Evolutionary conservation across 2,113 vertebrate genomes (phyloP).

Genomic region (Pseudonaja textilis): DNA sequence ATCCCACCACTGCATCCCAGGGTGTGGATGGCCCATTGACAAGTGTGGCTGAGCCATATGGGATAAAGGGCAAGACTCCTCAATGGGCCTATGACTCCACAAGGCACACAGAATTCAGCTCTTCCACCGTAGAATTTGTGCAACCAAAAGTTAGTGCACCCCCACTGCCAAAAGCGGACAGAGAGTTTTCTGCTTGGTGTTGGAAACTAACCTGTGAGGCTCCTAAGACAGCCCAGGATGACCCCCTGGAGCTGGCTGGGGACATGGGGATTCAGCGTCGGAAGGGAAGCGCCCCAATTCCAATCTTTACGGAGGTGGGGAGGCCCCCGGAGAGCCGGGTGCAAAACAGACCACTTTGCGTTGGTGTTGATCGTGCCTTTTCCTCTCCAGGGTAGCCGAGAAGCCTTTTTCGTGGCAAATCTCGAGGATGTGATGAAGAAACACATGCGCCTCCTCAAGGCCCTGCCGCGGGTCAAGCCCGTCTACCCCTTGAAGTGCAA

Average conservation of each 20-base stretch:
- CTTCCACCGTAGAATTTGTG: neutral
- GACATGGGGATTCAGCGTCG: neutral
- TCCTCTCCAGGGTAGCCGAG: constrained; percentile 48
- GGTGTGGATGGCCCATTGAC: neutral
- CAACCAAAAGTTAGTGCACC: neutral
- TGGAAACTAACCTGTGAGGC: neutral
- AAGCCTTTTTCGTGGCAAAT: constrained; percentile 76
- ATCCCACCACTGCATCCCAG: too few relatives aligned
- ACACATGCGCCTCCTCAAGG: constrained; percentile 73
- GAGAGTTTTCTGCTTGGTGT: neutral
- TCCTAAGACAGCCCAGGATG: neutral
- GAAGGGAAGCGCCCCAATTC: neutral
- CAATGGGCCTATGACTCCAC: too few relatives aligned
- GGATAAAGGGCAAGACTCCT: neutral
- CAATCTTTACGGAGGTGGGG: neutral
- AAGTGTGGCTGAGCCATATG: neutral
- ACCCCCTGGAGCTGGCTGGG: neutral
- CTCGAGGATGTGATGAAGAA: constrained; percentile 73
- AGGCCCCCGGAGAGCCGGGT: neutral
- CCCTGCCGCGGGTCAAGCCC: constrained; percentile 71
- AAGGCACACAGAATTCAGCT: neutral
- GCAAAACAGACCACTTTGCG: neutral
- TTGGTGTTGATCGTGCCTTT: neutral
- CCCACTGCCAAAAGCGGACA: neutral
- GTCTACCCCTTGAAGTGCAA: constrained; percentile 76